phyloP scores from a whole-genome alignment of 1,140 invertebrate genomes.

The Sitodiplosis mosellana region DNA sequence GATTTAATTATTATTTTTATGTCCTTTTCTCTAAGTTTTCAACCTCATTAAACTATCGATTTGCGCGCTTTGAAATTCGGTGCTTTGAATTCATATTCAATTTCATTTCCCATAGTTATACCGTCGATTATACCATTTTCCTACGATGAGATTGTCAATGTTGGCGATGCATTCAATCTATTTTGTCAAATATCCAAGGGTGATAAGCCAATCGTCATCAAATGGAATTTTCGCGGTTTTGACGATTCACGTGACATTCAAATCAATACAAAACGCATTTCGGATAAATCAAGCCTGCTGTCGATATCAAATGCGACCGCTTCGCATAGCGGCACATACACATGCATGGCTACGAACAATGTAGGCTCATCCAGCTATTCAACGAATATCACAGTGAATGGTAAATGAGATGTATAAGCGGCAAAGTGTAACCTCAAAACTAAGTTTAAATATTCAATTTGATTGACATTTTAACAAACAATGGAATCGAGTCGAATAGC shows the following conservation, averaged over 20 bases:
- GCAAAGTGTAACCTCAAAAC: too few relatives aligned
- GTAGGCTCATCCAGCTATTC: conserved; percentile 41
- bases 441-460: too few relatives aligned
- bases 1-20: conserved; percentile 3
- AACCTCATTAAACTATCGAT: conserved; percentile 17
- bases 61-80: too few relatives aligned
- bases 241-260: conserved; percentile 16
- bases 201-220: conserved; percentile 41
- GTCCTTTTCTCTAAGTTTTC: conserved; percentile 19
- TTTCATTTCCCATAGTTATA: conserved; percentile 15
- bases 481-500: too few relatives aligned
- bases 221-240: conserved; percentile 27
- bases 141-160: conserved; percentile 38
- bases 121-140: conserved; percentile 44
- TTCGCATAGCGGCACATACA: conserved; percentile 45
- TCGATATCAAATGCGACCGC: conserved; percentile 45
- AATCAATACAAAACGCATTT: conserved; percentile 19
- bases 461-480: too few relatives aligned
- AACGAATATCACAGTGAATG: conserved; percentile 36
- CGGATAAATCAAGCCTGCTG: conserved; percentile 36
- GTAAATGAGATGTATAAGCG: conserved; percentile 21
- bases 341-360: conserved; percentile 40
- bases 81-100: conserved; percentile 10
- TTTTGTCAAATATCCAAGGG: conserved; percentile 46
- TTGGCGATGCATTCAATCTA: conserved; percentile 42